These are phyloP conservation scores for Eristalinus aeneus DNA, from an alignment of 2,888 invertebrate genomes.

Conservation along the genomic window DNA sequence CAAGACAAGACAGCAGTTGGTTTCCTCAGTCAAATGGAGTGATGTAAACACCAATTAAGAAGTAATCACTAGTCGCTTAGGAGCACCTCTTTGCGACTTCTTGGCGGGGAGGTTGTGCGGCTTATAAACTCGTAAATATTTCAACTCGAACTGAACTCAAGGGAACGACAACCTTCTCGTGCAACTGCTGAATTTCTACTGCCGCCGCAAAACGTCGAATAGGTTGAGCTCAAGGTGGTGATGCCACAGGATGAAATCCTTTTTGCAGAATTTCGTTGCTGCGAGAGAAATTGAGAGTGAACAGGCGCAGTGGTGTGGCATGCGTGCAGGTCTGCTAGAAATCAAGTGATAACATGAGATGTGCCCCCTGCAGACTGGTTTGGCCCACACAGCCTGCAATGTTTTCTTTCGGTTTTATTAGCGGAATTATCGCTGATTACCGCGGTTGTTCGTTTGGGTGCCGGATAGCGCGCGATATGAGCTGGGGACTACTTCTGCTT, in stretches of 20 bases:
- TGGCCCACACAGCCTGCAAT: neutral
- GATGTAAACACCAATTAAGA: conserved; percentile 52
- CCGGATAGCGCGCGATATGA: neutral
- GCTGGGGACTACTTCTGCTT: neutral
- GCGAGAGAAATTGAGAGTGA: conserved; percentile 34
- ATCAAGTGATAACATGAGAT: conserved; percentile 16
- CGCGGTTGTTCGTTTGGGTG: conserved; percentile 18
- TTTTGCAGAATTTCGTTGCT: conserved; percentile 51
- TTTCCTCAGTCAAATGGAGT: conserved; percentile 16
- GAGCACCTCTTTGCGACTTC: conserved; percentile 17
- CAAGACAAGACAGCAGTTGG: neutral
- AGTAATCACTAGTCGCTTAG: conserved; percentile 44
- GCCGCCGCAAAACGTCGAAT: neutral
- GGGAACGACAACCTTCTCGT: conserved; percentile 50
- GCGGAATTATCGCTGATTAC: conserved; percentile 40
- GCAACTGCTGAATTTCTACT: conserved; percentile 60
- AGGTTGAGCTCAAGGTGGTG: conserved; percentile 9
- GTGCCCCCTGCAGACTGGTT: conserved; percentile 18
- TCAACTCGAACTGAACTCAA: neutral
- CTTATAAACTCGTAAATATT: conserved; percentile 46
- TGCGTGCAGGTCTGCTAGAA: neutral
- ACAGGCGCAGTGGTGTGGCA: conserved; percentile 2
- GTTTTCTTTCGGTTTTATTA: conserved; percentile 39
- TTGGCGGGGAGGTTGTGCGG: neutral
- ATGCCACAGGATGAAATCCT: conserved; percentile 21